phyloP scores from a whole-genome alignment of 2,888 invertebrate species.

The Andricus quercusramuli region DNA sequence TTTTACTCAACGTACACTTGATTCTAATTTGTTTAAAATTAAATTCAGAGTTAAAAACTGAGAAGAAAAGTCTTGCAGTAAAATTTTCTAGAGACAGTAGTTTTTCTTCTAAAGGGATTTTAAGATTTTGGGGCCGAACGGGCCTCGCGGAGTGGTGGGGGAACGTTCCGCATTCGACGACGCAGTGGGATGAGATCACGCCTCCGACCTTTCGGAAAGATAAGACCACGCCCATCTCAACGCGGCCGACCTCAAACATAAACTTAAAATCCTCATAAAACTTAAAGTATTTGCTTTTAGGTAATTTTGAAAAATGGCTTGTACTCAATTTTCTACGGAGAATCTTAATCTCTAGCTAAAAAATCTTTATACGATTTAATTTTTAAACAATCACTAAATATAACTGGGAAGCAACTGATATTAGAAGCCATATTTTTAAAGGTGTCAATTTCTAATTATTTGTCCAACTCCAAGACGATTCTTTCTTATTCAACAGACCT shows the following conservation, averaged over 20 bases:
- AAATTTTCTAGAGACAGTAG: not conserved
- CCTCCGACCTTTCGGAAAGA: not conserved
- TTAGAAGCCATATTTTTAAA: conserved; percentile 54
- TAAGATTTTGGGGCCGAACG: not conserved
- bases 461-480: conserved; percentile 56
- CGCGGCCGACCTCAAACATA: not conserved
- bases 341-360: not conserved
- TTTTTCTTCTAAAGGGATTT: not conserved
- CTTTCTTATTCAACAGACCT: not conserved
- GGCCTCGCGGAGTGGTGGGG: not conserved
- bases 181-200: not conserved
- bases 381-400: too few relatives aligned
- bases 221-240: not conserved
- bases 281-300: not conserved
- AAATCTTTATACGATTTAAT: too few relatives aligned
- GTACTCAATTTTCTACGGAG: not conserved
- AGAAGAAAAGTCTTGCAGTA: not conserved
- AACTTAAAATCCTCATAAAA: not conserved
- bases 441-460: conserved; percentile 66
- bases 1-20: not conserved
- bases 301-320: not conserved
- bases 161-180: not conserved
- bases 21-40: not conserved
- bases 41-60: not conserved
- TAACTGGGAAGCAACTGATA: conserved; percentile 44